A percentile compares a stretch with the other conserved stretches of the same genome.
These are phyloP conservation scores for Dicroscelio sp. DNA, from an alignment of 2,888 invertebrate genomes.

Conservation along the genomic window DNA sequence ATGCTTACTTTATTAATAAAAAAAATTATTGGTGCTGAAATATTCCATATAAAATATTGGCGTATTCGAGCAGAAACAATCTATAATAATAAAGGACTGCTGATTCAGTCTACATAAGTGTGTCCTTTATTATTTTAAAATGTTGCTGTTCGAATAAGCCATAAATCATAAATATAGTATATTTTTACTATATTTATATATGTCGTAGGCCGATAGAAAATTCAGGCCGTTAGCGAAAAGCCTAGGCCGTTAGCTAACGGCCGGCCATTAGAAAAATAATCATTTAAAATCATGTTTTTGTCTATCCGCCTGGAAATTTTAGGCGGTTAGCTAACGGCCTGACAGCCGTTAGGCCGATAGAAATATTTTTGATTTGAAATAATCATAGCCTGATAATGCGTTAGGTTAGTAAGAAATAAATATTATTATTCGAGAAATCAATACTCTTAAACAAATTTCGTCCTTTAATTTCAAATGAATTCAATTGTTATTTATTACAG, in stretches of 20 bases:
- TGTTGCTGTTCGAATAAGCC: no score
- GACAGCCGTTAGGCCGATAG: conserved; percentile 17
- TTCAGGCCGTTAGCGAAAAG: conserved; percentile 17
- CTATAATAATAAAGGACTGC: no score
- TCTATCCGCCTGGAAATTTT: conserved; percentile 26
- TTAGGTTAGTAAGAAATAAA: neutral
- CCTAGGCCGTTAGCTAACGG: conserved; percentile 36
- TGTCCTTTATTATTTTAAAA: no score
- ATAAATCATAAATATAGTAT: no score
- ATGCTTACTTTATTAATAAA: no score
- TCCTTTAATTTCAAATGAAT: neutral
- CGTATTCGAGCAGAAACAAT: no score
- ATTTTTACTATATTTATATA: no score
- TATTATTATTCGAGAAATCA: neutral
- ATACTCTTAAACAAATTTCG: neutral
- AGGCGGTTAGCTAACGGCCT: conserved; percentile 28
- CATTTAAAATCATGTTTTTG: neutral
- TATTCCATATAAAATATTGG: no score
- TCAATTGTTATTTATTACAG: neutral
- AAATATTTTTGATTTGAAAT: conserved; percentile 21
- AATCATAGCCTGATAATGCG: neutral
- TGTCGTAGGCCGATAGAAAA: conserved; percentile 11
- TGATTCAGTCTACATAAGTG: no score
- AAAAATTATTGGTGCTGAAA: no score
- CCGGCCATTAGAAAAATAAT: conserved; percentile 25